Evolutionary conservation across 2,113 vertebrate genomes (phyloP).

Genomic region (Tympanuchus pallidicinctus): DNA sequence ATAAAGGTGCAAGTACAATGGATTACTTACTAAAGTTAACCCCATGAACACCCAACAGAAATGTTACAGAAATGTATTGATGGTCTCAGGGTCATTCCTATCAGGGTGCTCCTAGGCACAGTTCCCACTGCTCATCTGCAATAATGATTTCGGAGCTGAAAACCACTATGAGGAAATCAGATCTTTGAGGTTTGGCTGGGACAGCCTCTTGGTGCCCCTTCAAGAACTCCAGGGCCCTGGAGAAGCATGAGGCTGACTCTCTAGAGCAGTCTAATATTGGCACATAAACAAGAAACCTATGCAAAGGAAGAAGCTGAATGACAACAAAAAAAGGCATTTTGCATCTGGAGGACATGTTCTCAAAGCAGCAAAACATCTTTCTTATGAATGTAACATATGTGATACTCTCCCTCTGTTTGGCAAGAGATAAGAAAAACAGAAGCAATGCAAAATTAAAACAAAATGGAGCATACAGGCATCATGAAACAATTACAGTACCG

Average conservation of each 20-base stretch:
- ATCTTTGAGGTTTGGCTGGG: neutral
- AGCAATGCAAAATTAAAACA: slow-evolving; percentile 69
- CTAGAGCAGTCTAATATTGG: fast-evolving
- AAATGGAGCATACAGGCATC: slow-evolving; percentile 55
- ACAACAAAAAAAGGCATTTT: neutral
- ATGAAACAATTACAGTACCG: slow-evolving; percentile 54
- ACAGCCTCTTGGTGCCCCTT: neutral
- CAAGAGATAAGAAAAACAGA: slow-evolving; percentile 73
- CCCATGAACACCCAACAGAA: neutral
- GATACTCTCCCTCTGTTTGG: slow-evolving; percentile 64
- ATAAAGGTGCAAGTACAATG: fast-evolving
- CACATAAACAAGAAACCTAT: neutral
- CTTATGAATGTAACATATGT: slow-evolving; percentile 49
- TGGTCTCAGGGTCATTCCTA: neutral
- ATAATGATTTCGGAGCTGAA: neutral
- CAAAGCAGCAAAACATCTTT: slow-evolving; percentile 32
- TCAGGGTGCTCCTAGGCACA: neutral
- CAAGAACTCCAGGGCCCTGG: neutral
- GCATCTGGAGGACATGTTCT: slow-evolving; percentile 51
- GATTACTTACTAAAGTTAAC: neutral
- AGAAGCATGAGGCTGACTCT: neutral
- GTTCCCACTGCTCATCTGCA: neutral
- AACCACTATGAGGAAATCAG: neutral
- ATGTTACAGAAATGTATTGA: neutral
- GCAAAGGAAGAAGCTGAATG: slow-evolving; percentile 1